phyloP scores from a whole-genome alignment of 2,797 vertebrate genomes.

The Gymnocypris eckloni region DNA sequence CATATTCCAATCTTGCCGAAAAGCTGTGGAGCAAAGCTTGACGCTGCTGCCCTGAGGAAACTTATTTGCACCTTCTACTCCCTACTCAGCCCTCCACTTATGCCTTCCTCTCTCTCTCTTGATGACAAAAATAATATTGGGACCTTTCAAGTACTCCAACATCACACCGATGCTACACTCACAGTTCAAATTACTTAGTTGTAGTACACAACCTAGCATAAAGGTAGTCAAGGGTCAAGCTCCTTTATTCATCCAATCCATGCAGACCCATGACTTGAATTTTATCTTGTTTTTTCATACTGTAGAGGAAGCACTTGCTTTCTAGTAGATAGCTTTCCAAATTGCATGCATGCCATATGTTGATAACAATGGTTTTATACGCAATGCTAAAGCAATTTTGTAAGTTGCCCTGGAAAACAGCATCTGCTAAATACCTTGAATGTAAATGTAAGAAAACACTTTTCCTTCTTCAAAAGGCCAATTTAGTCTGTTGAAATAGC shows the following conservation, averaged over 20 bases:
- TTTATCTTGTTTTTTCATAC: background rate
- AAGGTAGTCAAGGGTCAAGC: slow-evolving; percentile 11
- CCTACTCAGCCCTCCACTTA: slow-evolving; percentile 3
- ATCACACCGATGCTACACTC: background rate
- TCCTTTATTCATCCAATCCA: background rate
- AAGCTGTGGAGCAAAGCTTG: background rate
- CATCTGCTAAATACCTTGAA: slow-evolving; percentile 15
- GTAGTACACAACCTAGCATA: background rate
- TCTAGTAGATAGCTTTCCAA: background rate
- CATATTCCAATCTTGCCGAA: background rate
- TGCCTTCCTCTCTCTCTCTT: background rate
- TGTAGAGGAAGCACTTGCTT: background rate
- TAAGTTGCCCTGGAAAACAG: background rate
- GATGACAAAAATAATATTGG: slow-evolving; percentile 12
- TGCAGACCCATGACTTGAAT: background rate
- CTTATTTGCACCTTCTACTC: background rate
- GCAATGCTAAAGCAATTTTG: slow-evolving; percentile 6
- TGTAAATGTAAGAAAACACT: background rate
- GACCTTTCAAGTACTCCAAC: slow-evolving; percentile 26
- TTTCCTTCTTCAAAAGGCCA: slow-evolving; percentile 11
- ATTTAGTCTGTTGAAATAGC: slow-evolving; percentile 17
- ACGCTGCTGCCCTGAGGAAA: background rate
- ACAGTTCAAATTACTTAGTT: slow-evolving; percentile 1
- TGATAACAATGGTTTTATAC: background rate
- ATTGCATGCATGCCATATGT: background rate